A percentile compares a stretch with the other conserved stretches of the same genome.
Evolutionary conservation across 2,797 vertebrate genomes (phyloP).

Genomic region (Manis javanica): DNA sequence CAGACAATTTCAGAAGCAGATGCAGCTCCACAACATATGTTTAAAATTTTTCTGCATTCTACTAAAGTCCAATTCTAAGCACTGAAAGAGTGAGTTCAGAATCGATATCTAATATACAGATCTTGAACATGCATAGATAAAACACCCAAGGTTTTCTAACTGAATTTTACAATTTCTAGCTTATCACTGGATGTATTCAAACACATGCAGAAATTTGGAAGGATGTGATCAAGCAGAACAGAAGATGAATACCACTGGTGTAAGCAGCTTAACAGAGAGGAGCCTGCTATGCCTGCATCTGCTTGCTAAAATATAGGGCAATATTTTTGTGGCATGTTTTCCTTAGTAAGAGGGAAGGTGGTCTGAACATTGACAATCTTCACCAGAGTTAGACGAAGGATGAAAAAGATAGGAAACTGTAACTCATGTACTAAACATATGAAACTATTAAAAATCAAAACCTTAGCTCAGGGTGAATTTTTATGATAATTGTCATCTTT

Average conservation of each 20-base stretch:
- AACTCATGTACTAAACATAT: not conserved
- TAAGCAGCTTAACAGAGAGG: not conserved
- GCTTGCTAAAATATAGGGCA: too few species aligned
- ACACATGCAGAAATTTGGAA: not conserved
- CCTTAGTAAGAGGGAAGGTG: not conserved
- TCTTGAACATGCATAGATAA: not conserved
- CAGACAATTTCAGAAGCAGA: not conserved
- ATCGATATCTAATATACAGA: not conserved
- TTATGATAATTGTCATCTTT: not conserved
- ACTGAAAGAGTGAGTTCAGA: not conserved
- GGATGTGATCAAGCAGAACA: not conserved
- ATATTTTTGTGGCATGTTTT: not conserved
- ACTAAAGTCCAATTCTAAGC: not conserved
- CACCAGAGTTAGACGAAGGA: not conserved
- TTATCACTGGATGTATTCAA: not conserved
- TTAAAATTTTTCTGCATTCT: not conserved
- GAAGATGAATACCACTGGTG: not conserved
- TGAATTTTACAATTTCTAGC: not conserved
- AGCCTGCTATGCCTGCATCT: too few species aligned
- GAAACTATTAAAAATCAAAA: conserved; percentile 3
- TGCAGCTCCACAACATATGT: not conserved
- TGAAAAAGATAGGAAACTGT: not conserved
- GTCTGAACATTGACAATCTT: not conserved
- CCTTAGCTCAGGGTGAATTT: not conserved
- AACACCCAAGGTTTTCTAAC: not conserved